phyloP scores from a whole-genome alignment of 2,888 invertebrate genomes.

The Drosophila antonietae region DNA sequence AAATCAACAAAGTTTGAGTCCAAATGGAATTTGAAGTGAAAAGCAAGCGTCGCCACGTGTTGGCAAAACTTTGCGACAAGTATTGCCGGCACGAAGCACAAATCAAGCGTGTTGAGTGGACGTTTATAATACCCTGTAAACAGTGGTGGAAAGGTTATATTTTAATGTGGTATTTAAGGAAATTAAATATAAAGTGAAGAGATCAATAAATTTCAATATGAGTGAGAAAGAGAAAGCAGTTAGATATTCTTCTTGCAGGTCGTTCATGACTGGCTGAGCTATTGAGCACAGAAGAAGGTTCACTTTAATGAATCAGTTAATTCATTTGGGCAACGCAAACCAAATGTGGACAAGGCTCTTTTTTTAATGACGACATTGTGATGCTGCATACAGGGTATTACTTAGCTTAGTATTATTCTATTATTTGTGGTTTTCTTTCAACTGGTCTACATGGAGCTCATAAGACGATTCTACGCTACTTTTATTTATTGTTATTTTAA shows the following conservation, averaged over 20 bases:
- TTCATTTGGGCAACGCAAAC: no score
- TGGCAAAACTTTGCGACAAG: slow-evolving; percentile 24
- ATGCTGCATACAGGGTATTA: neutral
- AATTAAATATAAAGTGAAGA: no score
- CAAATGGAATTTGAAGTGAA: slow-evolving; percentile 14
- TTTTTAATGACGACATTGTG: neutral
- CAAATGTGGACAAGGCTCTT: neutral
- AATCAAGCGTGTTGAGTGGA: neutral
- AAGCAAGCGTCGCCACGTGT: slow-evolving; percentile 3
- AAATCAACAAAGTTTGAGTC: neutral
- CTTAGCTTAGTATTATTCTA: neutral
- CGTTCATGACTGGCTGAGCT: neutral
- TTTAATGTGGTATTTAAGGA: neutral
- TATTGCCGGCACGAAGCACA: slow-evolving; percentile 11
- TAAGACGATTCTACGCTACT: no score
- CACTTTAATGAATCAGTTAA: neutral
- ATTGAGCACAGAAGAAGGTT: neutral
- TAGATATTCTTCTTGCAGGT: neutral
- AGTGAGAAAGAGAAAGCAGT: neutral
- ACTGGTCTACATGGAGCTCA: no score
- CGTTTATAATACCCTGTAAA: slow-evolving; percentile 1
- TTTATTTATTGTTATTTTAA: no score
- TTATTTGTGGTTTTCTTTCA: no score
- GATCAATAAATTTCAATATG: neutral
- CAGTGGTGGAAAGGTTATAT: neutral